A percentile compares a stretch with the other conserved stretches of the same genome.
Evolutionary conservation across 2,113 vertebrate genomes (phyloP).

Genomic region (Peromyscus leucopus): DNA sequence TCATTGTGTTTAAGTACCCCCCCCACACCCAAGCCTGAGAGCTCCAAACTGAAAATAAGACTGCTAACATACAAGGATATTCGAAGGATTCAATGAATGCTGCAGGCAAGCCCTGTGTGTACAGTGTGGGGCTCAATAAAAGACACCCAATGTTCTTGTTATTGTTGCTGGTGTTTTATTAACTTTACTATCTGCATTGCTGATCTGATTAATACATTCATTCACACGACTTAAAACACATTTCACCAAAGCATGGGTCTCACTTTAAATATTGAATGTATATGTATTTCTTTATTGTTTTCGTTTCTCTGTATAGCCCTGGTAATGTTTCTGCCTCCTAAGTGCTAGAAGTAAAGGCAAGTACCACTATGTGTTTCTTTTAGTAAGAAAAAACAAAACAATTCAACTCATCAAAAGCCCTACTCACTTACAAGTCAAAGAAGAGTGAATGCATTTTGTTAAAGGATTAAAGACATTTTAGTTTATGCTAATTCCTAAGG

Average conservation of each 20-base stretch:
- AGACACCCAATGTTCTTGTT: background rate
- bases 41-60: background rate
- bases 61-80: background rate
- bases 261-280: conserved; percentile 1
- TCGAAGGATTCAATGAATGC: background rate
- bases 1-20: background rate
- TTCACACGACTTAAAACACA: conserved; percentile 37
- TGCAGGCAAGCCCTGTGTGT: background rate
- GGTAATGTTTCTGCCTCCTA: background rate
- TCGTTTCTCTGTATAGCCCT: background rate
- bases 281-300: background rate
- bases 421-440: conserved; percentile 59
- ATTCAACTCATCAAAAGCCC: conserved; percentile 53
- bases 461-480: conserved; percentile 40
- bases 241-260: conserved; percentile 53
- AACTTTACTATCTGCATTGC: background rate
- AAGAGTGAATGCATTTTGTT: conserved; percentile 12
- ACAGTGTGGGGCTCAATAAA: background rate
- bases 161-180: background rate
- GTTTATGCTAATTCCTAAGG: conserved; percentile 30
- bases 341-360: background rate
- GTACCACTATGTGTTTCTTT: background rate
- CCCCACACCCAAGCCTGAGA: background rate
- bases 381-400: conserved; percentile 27
- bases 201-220: conserved; percentile 25